A percentile compares a stretch with the other conserved stretches of the same genome.
phyloP scores from a whole-genome alignment of 2,113 vertebrate genomes.

The Mystacornis crossleyi region DNA sequence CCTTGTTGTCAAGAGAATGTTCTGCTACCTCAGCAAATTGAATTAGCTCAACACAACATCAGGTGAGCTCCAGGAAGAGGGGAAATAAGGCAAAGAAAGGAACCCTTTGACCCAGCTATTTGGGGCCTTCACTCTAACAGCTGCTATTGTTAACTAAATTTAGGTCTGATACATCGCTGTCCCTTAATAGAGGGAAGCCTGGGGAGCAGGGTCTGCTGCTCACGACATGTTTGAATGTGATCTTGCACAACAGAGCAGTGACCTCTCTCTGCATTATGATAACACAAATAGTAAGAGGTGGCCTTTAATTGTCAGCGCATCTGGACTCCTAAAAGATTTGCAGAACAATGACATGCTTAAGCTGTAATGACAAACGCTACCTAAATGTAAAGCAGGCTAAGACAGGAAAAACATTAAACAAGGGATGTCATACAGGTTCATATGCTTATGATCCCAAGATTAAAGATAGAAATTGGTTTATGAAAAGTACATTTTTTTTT shows the following conservation, averaged over 20 bases:
- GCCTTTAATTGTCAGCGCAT: not conserved
- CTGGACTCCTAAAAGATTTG: slow-evolving; percentile 29
- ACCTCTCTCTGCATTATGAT: not conserved
- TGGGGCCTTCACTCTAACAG: not conserved
- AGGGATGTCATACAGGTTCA: not conserved
- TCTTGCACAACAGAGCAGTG: not conserved
- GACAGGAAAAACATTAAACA: not conserved
- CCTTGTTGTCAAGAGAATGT: not conserved
- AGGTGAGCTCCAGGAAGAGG: slow-evolving; percentile 5
- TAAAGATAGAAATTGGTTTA: not conserved
- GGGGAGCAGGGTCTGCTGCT: not conserved
- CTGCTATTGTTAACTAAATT: slow-evolving; percentile 54
- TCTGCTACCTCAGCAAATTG: not conserved
- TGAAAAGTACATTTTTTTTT: not conserved
- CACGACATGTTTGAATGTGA: not conserved
- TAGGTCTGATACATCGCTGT: slow-evolving; percentile 1
- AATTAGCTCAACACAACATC: not conserved
- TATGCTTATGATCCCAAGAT: not conserved
- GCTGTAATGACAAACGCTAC: not conserved
- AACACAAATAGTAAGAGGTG: not conserved
- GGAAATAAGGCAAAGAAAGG: not conserved
- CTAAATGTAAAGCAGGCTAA: not conserved
- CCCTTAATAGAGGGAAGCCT: not conserved
- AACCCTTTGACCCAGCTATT: not conserved
- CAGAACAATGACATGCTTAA: not conserved